Evolutionary conservation across 1,140 invertebrate species (phyloP).

Genomic region (Drosophila bipectinata): DNA sequence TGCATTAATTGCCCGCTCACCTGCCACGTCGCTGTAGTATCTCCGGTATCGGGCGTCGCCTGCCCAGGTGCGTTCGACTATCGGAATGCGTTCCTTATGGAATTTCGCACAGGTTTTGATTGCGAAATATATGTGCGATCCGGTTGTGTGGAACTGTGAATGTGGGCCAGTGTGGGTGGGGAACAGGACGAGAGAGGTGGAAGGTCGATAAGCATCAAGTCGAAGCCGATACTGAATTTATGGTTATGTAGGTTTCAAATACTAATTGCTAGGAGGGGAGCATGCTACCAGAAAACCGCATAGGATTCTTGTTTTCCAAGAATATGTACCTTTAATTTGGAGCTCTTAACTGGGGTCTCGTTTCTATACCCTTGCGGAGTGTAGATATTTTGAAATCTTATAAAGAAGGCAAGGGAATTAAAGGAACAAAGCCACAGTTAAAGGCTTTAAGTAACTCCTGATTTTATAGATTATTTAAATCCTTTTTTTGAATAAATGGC

Average conservation of each 20-base stretch:
- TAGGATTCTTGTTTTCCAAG: background rate
- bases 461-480: too few species aligned
- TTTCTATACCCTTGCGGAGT: too few species aligned
- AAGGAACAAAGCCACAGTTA: too few species aligned
- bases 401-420: too few species aligned
- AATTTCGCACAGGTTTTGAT: conserved; percentile 94
- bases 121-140: conserved; percentile 89
- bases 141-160: conserved; percentile 57
- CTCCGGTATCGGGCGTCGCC: conserved; percentile 88
- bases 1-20: conserved; percentile 84
- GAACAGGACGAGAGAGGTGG: conserved; percentile 9
- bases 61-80: conserved; percentile 93
- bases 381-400: background rate
- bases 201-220: background rate
- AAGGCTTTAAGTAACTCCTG: too few species aligned
- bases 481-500: too few species aligned
- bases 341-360: background rate
- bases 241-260: background rate
- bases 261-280: conserved; percentile 3
- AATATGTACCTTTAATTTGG: background rate
- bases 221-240: background rate
- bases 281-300: background rate
- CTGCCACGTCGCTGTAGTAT: conserved; percentile 92
- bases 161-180: conserved; percentile 6
- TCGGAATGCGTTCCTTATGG: conserved; percentile 89